A percentile compares a stretch with the other conserved stretches of the same genome.
Conservation (phyloP, 2,113 vertebrate genomes). For the Pluvianellus socialis region DNA sequence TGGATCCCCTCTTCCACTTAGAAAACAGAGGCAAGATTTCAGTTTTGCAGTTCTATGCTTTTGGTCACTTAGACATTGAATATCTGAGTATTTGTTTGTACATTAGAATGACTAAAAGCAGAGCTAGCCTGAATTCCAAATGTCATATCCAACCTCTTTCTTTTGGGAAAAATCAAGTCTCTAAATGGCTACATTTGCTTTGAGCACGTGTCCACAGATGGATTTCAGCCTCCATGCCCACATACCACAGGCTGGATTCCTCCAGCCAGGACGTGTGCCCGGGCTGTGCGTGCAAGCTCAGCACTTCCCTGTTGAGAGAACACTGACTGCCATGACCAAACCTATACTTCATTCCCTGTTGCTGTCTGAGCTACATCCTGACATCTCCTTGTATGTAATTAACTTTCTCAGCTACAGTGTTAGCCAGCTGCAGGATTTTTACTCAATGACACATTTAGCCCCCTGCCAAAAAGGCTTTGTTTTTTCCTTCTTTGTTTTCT, state of each 20-base stretch:
- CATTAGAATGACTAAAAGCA: background rate
- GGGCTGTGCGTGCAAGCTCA: background rate
- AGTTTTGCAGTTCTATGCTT: background rate
- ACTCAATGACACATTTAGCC: background rate
- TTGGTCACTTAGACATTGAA: background rate
- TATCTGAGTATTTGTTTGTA: background rate
- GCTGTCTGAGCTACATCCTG: background rate
- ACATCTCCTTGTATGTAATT: conserved; percentile 17
- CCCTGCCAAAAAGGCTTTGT: conserved; percentile 2
- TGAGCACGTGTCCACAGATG: accelerated
- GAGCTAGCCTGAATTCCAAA: background rate
- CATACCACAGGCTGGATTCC: background rate
- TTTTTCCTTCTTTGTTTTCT: conserved; percentile 8
- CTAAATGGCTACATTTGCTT: background rate
- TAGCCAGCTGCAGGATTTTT: conserved; percentile 40
- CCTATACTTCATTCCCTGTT: background rate
- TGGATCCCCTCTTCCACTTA: background rate
- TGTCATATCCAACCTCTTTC: background rate
- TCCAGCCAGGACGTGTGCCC: background rate
- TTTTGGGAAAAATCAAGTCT: background rate
- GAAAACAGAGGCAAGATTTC: background rate
- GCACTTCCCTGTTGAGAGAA: background rate
- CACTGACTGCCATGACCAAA: background rate
- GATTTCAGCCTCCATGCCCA: background rate
- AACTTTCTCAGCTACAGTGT: conserved; percentile 7